Base-by-base conservation (phyloP, 2,797 vertebrate species). In the Margarornis squamiger region DNA sequence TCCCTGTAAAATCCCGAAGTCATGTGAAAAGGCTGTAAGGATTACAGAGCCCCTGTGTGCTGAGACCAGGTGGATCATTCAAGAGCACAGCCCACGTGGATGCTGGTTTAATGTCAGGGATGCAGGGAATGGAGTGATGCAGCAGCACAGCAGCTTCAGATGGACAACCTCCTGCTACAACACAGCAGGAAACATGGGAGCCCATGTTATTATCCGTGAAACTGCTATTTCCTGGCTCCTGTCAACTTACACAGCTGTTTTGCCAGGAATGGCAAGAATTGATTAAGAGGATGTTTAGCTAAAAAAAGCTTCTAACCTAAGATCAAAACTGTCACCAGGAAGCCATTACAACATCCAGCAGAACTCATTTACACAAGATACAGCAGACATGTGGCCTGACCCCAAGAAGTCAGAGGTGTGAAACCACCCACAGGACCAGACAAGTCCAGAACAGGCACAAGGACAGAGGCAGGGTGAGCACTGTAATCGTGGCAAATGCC, bases 61-160 rank as follows among this genome's bases (percentile, higher is more conserved):
- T 5, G 54, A 59, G 55, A 55, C 26, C 73, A 68, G 79, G 82
- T 21, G 20, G 73, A n/a, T 77, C 24, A 13, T 26, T 23, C 15
- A 4, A 7, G 62, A 75, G 58, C 10, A 7, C 43, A 78, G 68
- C 70, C 49, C 85, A 46, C 0, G 0, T 12, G 68, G 78, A 54
- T 39, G 65, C 6, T 52, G 85, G n/a, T 32, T 78, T 24, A 39
- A 39, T 7, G 51, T 59, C 70, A 70, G 63, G n/a, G 39, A 41
- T 0, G 1, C 0, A 0, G 62, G 27, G 54, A 61, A 74, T 0
- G 21, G 67, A 67, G 77, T 2, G 20, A 3, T 36, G 65, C 0
- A 9, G 57, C 71, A 80, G 74, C 62, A 68, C 59, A 20, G 20
- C 1, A 1, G 67, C 78, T 71, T 92, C 48, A 46, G 75, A 72